A percentile compares a stretch with the other conserved stretches of the same genome.
Evolutionary conservation across 1,140 invertebrate species (phyloP).

Genomic region (Drosophila kurseongensis): DNA sequence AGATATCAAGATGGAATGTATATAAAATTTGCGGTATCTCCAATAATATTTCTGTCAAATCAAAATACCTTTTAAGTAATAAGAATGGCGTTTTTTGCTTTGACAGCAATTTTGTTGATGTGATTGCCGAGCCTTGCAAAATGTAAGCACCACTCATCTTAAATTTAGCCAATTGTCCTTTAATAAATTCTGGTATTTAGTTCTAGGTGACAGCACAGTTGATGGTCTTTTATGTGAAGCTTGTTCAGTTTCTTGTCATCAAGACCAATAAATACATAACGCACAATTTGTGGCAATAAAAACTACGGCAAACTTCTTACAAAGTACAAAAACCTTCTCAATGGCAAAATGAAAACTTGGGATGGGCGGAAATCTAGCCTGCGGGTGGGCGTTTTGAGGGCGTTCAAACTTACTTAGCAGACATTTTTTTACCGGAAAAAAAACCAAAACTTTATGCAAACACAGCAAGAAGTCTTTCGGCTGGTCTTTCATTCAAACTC

Average conservation of each 20-base stretch:
- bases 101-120: not conserved
- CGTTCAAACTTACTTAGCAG: slow-evolving; percentile 48
- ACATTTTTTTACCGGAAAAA: slow-evolving; percentile 16
- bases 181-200: not conserved
- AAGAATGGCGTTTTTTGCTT: not conserved
- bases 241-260: not conserved
- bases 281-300: slow-evolving; percentile 71
- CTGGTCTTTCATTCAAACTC: slow-evolving; percentile 8
- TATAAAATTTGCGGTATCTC: not conserved
- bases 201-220: not conserved
- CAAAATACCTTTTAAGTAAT: not conserved
- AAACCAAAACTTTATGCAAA: slow-evolving; percentile 72
- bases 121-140: not conserved
- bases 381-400: slow-evolving; percentile 29
- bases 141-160: not conserved
- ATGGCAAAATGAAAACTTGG: not conserved
- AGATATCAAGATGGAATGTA: not conserved
- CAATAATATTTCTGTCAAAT: not conserved
- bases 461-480: slow-evolving; percentile 62
- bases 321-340: slow-evolving; percentile 38
- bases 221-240: not conserved
- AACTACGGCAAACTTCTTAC: slow-evolving; percentile 61
- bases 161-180: not conserved
- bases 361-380: slow-evolving; percentile 10
- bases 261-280: slow-evolving; percentile 52